Evolutionary conservation across 2,888 invertebrate genomes (phyloP).

Genomic region (Noctuana brunneofusca): DNA sequence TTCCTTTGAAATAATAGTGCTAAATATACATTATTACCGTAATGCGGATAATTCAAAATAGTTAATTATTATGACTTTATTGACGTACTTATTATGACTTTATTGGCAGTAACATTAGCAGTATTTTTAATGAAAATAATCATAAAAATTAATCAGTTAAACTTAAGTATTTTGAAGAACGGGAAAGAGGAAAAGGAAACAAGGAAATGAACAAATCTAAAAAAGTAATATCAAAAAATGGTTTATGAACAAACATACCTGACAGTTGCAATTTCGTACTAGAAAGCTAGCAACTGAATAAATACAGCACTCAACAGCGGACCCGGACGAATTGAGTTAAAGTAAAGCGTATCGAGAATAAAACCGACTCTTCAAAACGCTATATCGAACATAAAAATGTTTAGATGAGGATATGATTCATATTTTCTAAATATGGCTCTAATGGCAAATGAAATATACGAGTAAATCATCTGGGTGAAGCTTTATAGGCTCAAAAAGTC

Average conservation of each 20-base stretch:
- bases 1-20: too few species aligned
- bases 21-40: too few species aligned
- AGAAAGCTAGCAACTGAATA: constrained; percentile 33
- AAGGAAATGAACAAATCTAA: not conserved
- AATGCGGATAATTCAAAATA: too few species aligned
- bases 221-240: not conserved
- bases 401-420: constrained; percentile 38
- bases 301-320: constrained; percentile 39
- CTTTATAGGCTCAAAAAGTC: constrained; percentile 49
- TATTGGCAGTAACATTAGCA: too few species aligned
- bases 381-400: constrained; percentile 39
- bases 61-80: too few species aligned
- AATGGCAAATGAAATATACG: constrained; percentile 47
- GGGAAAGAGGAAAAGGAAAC: too few species aligned
- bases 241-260: not conserved
- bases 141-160: too few species aligned
- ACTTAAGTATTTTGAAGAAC: too few species aligned
- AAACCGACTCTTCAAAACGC: constrained; percentile 38
- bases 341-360: constrained; percentile 37
- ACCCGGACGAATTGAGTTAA: constrained; percentile 41
- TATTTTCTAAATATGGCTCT: constrained; percentile 39
- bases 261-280: not conserved
- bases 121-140: too few species aligned
- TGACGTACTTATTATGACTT: too few species aligned
- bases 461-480: constrained; percentile 36